Conservation (phyloP, 2,113 vertebrate genomes). For the Elgaria multicarinata region DNA sequence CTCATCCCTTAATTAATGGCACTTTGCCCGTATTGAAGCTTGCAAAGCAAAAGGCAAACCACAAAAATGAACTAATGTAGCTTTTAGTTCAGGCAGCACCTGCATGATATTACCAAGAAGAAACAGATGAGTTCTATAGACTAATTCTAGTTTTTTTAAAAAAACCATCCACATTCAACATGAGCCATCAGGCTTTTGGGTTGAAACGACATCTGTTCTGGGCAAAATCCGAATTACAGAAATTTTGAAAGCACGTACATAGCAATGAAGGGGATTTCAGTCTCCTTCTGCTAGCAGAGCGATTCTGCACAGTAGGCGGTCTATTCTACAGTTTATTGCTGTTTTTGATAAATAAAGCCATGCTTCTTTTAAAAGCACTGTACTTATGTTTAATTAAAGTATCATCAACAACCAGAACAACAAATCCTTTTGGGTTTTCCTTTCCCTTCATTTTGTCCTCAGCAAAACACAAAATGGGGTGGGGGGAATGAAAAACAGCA, state of each 20-base stretch:
- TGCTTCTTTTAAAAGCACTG: conserved; percentile 17
- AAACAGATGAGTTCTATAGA: conserved; percentile 27
- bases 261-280: not conserved
- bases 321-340: conserved; percentile 12
- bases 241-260: not conserved
- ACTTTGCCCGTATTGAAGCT: conserved; percentile 35
- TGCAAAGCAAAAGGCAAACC: conserved; percentile 33
- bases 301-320: not conserved
- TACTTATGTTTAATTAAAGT: conserved; percentile 27
- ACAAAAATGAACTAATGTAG: conserved; percentile 36
- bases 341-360: conserved; percentile 27
- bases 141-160: not conserved
- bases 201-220: conserved; percentile 1
- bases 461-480: not conserved
- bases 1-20: conserved; percentile 42
- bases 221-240: not conserved
- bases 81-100: conserved; percentile 56
- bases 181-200: not conserved
- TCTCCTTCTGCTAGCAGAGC: conserved; percentile 26
- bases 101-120: conserved; percentile 44
- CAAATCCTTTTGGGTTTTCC: not conserved
- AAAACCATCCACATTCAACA: not conserved
- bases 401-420: not conserved
- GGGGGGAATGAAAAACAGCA: too few species aligned
- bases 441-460: not conserved